These are phyloP conservation scores for Camptogramma bilineatum DNA, from an alignment of 2,888 invertebrate genomes.

Conservation along the genomic window DNA sequence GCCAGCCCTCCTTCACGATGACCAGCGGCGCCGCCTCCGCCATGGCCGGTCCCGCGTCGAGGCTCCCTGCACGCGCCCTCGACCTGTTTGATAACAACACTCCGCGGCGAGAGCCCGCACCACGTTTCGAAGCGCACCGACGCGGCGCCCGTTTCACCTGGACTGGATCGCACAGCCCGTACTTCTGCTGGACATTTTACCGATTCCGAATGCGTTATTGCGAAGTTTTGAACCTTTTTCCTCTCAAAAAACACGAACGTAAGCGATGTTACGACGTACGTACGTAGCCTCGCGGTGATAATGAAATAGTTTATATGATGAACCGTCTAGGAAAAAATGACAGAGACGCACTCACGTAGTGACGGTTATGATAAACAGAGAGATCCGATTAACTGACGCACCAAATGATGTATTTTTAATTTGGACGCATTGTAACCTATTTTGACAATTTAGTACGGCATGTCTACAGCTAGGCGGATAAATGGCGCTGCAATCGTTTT, in stretches of 20 bases:
- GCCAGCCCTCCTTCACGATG: constrained; percentile 97
- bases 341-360: constrained; percentile 33
- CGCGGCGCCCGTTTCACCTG: constrained; percentile 66
- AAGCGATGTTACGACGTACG: constrained; percentile 70
- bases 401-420: constrained; percentile 45
- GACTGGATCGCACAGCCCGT: constrained; percentile 59
- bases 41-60: constrained; percentile 63
- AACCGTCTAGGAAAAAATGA: constrained; percentile 56
- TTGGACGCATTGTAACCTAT: constrained; percentile 72
- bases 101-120: constrained; percentile 58
- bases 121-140: constrained; percentile 58
- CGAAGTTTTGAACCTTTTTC: constrained; percentile 54
- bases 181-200: constrained; percentile 67
- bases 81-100: constrained; percentile 75
- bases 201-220: constrained; percentile 49
- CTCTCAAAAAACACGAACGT: constrained; percentile 69
- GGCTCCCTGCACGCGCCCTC: constrained; percentile 37
- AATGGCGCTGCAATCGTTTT: constrained; percentile 56
- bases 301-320: constrained; percentile 46
- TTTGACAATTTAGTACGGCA: constrained; percentile 80
- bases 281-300: constrained; percentile 77
- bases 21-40: constrained; percentile 84
- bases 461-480: constrained; percentile 75
- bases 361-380: constrained; percentile 58
- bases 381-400: constrained; percentile 49